These are phyloP conservation scores for Temnothorax longispinosus DNA, from an alignment of 1,140 invertebrate genomes.

Conservation along the genomic window DNA sequence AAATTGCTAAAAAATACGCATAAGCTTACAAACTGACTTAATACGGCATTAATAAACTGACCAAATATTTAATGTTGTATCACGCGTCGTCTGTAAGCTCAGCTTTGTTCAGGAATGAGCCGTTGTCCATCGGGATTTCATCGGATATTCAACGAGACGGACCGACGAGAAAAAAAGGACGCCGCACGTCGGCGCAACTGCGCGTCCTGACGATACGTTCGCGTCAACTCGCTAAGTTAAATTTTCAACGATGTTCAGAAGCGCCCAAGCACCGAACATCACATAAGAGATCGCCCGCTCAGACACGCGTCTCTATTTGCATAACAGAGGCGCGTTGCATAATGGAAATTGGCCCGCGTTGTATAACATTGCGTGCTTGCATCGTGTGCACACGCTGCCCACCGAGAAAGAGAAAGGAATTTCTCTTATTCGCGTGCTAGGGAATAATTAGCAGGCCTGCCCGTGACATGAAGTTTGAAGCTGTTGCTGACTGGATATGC, in stretches of 20 bases:
- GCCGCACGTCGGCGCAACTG: background rate
- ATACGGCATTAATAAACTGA: background rate
- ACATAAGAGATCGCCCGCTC: constrained; percentile 60
- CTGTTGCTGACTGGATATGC: constrained; percentile 61
- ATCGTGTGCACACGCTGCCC: constrained; percentile 27
- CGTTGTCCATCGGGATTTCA: constrained; percentile 72
- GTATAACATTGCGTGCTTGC: constrained; percentile 63
- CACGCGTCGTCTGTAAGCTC: background rate
- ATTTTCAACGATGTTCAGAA: constrained; percentile 54
- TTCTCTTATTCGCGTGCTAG: constrained; percentile 75
- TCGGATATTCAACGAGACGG: constrained; percentile 67
- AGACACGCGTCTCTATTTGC: constrained; percentile 75
- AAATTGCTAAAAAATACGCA: background rate
- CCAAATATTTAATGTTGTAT: constrained; percentile 12
- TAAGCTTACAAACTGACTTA: background rate
- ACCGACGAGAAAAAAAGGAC: constrained; percentile 17
- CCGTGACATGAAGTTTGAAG: constrained; percentile 70
- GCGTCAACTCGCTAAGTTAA: constrained; percentile 16
- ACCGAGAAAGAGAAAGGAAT: constrained; percentile 70
- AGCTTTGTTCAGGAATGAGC: background rate
- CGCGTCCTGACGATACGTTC: constrained; percentile 1
- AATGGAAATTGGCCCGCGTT: constrained; percentile 70
- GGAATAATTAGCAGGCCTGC: constrained; percentile 77
- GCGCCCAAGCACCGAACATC: constrained; percentile 58
- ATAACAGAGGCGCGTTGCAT: constrained; percentile 71